Evolutionary conservation across 2,797 vertebrate genomes (phyloP).

Genomic region (Falco concolor): DNA sequence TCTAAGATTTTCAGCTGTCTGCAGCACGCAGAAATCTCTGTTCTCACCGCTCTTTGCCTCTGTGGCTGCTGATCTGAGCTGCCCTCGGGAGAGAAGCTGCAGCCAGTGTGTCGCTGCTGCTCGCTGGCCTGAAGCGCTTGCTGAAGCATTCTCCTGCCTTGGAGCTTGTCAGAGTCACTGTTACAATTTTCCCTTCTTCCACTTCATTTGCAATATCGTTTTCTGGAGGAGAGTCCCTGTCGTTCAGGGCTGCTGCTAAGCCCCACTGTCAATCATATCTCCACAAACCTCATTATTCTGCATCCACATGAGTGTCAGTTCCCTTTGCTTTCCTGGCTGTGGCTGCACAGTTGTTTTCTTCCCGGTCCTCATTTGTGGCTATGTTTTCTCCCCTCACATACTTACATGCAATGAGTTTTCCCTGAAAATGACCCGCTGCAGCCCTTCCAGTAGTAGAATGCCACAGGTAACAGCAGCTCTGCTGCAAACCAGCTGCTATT

Average conservation of each 20-base stretch:
- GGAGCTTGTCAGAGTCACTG: background rate
- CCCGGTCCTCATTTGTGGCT: background rate
- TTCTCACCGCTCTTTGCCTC: background rate
- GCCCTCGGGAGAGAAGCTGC: background rate
- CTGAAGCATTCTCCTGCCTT: background rate
- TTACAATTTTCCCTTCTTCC: background rate
- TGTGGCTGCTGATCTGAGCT: background rate
- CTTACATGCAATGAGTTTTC: background rate
- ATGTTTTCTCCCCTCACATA: background rate
- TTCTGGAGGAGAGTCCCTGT: background rate
- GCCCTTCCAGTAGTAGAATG: background rate
- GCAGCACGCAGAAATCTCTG: background rate
- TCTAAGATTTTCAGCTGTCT: background rate
- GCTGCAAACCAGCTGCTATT: background rate
- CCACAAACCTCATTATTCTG: slow-evolving; percentile 24
- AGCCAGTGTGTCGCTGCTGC: background rate
- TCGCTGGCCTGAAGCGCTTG: background rate
- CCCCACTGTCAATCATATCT: background rate
- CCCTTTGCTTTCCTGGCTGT: background rate
- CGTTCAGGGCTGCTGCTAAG: background rate
- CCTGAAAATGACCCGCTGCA: background rate
- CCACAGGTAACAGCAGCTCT: background rate
- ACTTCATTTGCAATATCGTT: background rate
- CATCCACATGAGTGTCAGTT: background rate
- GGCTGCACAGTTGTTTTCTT: background rate